Percentiles rank a stretch among this genome's conserved stretches.
Evolutionary conservation across 1,140 invertebrate genomes (phyloP).

Genomic region (Protaetia brevitarsis): DNA sequence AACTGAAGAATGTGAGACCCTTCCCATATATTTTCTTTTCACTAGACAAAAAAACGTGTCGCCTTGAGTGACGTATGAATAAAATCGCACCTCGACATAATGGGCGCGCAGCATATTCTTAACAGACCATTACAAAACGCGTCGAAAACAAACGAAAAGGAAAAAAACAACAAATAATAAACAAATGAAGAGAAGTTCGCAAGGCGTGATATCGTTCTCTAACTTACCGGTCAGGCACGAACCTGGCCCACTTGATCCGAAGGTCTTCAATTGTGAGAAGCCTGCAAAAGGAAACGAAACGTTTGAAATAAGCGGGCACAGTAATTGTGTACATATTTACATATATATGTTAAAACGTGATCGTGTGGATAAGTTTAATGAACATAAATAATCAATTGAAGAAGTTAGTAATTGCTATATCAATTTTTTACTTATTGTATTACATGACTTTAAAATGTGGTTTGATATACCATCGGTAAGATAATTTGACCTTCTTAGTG

Average conservation of each 20-base stretch:
- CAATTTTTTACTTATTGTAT: too few relatives aligned
- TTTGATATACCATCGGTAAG: too few relatives aligned
- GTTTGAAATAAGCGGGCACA: not conserved
- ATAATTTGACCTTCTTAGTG: too few relatives aligned
- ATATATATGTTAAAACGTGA: not conserved
- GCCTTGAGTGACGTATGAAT: slow-evolving; percentile 26
- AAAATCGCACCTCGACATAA: slow-evolving; percentile 5
- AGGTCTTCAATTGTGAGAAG: slow-evolving; percentile 55
- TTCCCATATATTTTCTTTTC: slow-evolving; percentile 5
- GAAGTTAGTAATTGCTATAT: too few relatives aligned
- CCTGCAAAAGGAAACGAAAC: slow-evolving; percentile 50
- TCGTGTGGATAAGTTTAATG: too few relatives aligned
- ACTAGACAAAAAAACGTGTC: slow-evolving; percentile 24
- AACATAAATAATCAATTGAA: too few relatives aligned
- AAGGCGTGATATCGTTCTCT: slow-evolving; percentile 17
- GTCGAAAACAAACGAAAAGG: not conserved
- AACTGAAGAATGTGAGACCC: too few relatives aligned
- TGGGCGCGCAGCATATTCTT: not conserved
- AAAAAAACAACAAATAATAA: not conserved
- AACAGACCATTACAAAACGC: slow-evolving; percentile 11
- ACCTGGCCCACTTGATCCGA: slow-evolving; percentile 50
- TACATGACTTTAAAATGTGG: too few relatives aligned
- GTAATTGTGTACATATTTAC: not conserved
- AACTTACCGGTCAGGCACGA: slow-evolving; percentile 55
- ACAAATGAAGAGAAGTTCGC: not conserved